Conservation (phyloP, 1,140 invertebrate genomes). For the Acyrthosiphon pisum region DNA sequence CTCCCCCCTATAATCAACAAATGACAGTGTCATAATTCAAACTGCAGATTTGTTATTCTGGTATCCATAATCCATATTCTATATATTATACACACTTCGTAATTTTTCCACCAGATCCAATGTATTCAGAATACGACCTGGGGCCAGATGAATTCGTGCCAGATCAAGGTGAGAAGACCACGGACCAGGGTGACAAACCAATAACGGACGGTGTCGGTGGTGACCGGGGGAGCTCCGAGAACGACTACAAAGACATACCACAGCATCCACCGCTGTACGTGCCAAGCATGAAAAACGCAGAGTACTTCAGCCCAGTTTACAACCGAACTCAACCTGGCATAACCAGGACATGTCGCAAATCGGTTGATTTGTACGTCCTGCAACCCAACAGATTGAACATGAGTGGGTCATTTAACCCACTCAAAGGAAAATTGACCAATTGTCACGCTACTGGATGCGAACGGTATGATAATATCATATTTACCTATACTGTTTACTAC, state of each 20-base stretch:
- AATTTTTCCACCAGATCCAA: conserved; percentile 6
- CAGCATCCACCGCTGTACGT: conserved; percentile 62
- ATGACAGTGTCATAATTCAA: not conserved
- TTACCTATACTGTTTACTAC: too few species aligned
- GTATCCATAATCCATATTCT: too few species aligned
- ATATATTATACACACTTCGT: not conserved
- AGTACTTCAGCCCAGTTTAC: conserved; percentile 62
- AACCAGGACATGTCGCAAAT: conserved; percentile 80
- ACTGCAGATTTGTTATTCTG: not conserved
- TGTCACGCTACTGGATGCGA: conserved; percentile 89
- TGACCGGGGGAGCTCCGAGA: conserved; percentile 58
- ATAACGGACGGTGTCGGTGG: conserved; percentile 61
- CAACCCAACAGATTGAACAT: conserved; percentile 81
- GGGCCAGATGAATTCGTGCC: conserved; percentile 60
- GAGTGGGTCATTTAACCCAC: conserved; percentile 75
- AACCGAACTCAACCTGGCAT: conserved; percentile 60
- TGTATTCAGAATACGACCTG: conserved; percentile 34
- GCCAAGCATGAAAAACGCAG: conserved; percentile 62
- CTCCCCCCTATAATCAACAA: not conserved
- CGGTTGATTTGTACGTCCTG: conserved; percentile 84
- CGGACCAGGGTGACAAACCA: conserved; percentile 61
- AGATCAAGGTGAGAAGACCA: conserved; percentile 61
- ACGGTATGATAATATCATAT: conserved; percentile 68
- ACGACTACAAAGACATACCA: conserved; percentile 57
- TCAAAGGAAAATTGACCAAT: conserved; percentile 89